Base-by-base conservation (phyloP, 2,113 vertebrate genomes). In the Dissostichus mawsoni region DNA sequence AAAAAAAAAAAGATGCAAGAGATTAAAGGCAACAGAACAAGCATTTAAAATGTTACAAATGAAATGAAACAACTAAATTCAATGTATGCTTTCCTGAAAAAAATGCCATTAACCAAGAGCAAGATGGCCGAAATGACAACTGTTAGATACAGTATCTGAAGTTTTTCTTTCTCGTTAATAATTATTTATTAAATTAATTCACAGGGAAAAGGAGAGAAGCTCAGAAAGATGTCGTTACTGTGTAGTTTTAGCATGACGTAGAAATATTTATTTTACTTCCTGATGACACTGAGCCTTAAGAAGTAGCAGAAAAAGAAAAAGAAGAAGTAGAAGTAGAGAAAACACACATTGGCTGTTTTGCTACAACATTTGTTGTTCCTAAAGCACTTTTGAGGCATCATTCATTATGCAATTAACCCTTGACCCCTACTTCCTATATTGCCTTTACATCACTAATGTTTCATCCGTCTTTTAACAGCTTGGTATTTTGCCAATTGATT, bases 401-500 rank as follows among this genome's bases (percentile, higher is more conserved):
- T 55, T 78, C 33, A 55, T 33, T 6, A 59, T 29, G 6, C 9
- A 9, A 48, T 78, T 74, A 66, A 61, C 20, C 33, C 2, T 12
- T 67, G n/a, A 78, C 11, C 29, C 18, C 12, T 25, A 45, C 13
- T 53, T 85, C 16, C 64, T 29, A 25, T 29, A 36, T 2, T 52
- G 4, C 4, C 3, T 50, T 66, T 47, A 47, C 36, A 16, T 65
- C 65, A 69, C 23, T 56, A 51, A 71, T 29, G 11, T 70, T 23
- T 50, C 18, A 51, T 79, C 13, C 5, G 33, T 59, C 58, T 45
- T 18, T 2, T 78, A 13, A 62, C 58, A 23, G 61, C 3, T 55
- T 78, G n/a, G 17, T 23, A 47, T 20, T 78, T 63, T 18, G 20
- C 29, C 56, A 33, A 57, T 25, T 68, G 45, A 73, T 69, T 65